Conservation (phyloP, 2,888 invertebrate genomes). For the Napeogenes inachia region DNA sequence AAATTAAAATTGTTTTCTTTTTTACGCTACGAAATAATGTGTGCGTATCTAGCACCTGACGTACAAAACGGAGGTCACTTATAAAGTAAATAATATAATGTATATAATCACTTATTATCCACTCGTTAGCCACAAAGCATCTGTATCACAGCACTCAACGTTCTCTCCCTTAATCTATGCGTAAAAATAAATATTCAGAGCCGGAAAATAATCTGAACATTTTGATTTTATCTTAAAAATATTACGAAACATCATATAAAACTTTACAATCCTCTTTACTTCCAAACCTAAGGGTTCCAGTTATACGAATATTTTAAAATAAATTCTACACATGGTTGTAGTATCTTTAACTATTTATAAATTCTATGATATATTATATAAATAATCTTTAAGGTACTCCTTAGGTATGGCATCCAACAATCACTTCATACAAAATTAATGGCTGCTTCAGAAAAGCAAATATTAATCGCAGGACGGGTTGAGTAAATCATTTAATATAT, state of each 20-base stretch:
- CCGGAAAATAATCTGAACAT: background rate
- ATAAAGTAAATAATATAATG: slow-evolving; percentile 13
- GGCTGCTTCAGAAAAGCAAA: background rate
- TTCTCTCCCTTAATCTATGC: slow-evolving; percentile 57
- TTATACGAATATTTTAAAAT: slow-evolving; percentile 1
- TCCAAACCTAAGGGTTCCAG: slow-evolving; percentile 16
- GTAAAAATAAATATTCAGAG: slow-evolving; percentile 17
- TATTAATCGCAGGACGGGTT: background rate
- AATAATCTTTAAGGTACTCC: background rate
- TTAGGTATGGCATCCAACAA: background rate
- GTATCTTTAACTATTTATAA: slow-evolving; percentile 1
- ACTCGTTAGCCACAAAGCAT: slow-evolving; percentile 51
- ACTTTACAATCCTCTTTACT: slow-evolving; percentile 27
- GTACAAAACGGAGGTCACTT: slow-evolving; percentile 20
- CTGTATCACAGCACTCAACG: slow-evolving; percentile 69
- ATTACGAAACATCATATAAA: slow-evolving; percentile 43
- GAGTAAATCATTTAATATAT: background rate
- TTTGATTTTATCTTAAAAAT: slow-evolving; percentile 42
- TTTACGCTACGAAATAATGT: slow-evolving; percentile 10
- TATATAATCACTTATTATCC: slow-evolving; percentile 30
- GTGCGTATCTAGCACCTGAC: slow-evolving; percentile 30
- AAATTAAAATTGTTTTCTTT: slow-evolving; percentile 7
- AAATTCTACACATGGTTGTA: slow-evolving; percentile 2
- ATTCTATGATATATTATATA: background rate
- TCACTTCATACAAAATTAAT: background rate